A percentile compares a stretch with the other conserved stretches of the same genome.
phyloP scores from a whole-genome alignment of 2,888 invertebrate species.

The Zygaena filipendulae region DNA sequence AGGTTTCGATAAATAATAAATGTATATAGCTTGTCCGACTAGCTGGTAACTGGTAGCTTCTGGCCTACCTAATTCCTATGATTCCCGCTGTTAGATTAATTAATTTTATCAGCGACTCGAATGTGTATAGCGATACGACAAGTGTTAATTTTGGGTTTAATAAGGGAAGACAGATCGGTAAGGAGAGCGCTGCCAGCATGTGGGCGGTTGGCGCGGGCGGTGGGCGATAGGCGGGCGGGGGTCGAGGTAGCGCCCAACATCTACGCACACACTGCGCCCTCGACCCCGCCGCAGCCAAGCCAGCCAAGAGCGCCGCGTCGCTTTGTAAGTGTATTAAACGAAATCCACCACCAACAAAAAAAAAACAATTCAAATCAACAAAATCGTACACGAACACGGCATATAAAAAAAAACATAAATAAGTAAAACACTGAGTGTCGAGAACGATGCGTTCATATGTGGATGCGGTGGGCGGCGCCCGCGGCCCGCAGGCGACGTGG shows the following conservation, averaged over 20 bases:
- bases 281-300: constrained; percentile 13
- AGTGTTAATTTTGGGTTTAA: too few species aligned
- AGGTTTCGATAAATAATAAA: too few species aligned
- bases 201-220: too few species aligned
- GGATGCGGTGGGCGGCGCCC: constrained; percentile 57
- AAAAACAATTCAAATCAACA: constrained; percentile 64
- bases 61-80: too few species aligned
- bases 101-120: too few species aligned
- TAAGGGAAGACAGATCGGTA: too few species aligned
- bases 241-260: constrained; percentile 36
- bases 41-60: too few species aligned
- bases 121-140: too few species aligned
- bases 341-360: constrained; percentile 70
- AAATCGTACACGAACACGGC: constrained; percentile 68
- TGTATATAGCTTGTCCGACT: too few species aligned
- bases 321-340: constrained; percentile 63
- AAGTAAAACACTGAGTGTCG: constrained; percentile 60
- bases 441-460: constrained; percentile 58
- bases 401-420: constrained; percentile 57
- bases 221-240: too few species aligned
- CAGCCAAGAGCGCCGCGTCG: constrained; percentile 6
- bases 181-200: too few species aligned
- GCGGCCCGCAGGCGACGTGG: constrained; percentile 30
- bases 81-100: too few species aligned
- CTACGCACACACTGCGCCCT: constrained; percentile 50